Evolutionary conservation across 2,113 vertebrate genomes (phyloP).

Genomic region (Rhynchomys soricoides): DNA sequence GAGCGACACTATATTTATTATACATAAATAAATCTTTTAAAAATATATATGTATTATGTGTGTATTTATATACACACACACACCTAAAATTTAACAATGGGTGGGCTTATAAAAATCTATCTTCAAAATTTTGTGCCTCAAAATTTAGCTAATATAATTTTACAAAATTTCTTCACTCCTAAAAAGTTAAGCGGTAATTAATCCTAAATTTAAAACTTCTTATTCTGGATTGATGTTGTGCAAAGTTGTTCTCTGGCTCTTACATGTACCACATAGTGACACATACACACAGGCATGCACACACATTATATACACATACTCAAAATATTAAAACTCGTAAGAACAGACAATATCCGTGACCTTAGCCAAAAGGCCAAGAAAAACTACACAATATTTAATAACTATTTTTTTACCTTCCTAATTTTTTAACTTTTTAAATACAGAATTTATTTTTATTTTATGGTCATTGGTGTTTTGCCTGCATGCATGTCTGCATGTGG

Average conservation of each 20-base stretch:
- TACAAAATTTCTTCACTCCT: not conserved
- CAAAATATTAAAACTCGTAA: not conserved
- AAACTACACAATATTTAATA: not conserved
- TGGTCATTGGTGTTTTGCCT: not conserved
- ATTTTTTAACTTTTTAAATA: not conserved
- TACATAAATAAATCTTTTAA: too few species aligned
- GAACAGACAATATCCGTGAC: not conserved
- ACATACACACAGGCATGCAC: not conserved
- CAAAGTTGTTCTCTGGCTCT: not conserved
- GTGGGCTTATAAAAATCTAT: not conserved
- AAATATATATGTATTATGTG: too few species aligned
- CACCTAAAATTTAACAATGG: conserved; percentile 19
- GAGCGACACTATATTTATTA: too few species aligned
- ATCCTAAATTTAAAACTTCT: conserved; percentile 31
- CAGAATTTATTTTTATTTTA: not conserved
- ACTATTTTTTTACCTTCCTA: too few species aligned
- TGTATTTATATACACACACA: too few species aligned
- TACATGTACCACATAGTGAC: not conserved
- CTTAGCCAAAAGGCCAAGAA: not conserved
- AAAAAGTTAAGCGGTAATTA: conserved; percentile 14
- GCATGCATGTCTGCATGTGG: not conserved
- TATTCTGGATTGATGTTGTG: not conserved
- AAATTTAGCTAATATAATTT: conserved; percentile 11
- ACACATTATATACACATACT: not conserved
- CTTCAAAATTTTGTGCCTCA: not conserved